Conservation (phyloP, 2,797 vertebrate species). For the Sebastes goodei region DNA sequence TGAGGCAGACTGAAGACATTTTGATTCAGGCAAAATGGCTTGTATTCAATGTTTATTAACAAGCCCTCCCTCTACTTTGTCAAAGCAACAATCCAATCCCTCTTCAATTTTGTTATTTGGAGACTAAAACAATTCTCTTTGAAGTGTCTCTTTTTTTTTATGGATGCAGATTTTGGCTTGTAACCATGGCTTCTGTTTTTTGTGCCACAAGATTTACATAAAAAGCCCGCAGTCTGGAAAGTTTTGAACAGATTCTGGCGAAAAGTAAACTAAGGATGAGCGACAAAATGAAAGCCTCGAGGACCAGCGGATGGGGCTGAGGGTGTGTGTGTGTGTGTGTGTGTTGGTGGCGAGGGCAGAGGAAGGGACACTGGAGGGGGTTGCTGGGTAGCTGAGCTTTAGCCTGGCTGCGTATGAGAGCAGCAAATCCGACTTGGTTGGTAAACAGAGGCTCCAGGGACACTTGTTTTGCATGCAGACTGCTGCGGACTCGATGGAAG, state of each 20-base stretch:
- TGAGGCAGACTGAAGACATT: conserved; percentile 23
- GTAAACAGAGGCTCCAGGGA: conserved; percentile 87
- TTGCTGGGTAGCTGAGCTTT: conserved; percentile 81
- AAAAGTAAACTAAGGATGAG: conserved; percentile 81
- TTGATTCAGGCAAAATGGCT: conserved; percentile 26
- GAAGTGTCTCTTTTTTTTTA: conserved; percentile 74
- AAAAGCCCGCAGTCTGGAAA: conserved; percentile 81
- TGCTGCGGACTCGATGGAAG: conserved; percentile 74
- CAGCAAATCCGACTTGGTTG: conserved; percentile 85
- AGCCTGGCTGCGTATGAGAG: conserved; percentile 81
- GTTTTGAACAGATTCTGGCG: conserved; percentile 82
- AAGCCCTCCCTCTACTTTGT: conserved; percentile 68
- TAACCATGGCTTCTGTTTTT: conserved; percentile 74
- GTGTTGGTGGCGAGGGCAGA: conserved; percentile 49
- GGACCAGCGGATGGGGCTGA: conserved; percentile 57
- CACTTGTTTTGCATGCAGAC: conserved; percentile 77
- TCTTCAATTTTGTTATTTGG: conserved; percentile 73
- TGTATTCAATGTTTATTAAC: conserved; percentile 72
- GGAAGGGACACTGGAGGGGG: conserved; percentile 58
- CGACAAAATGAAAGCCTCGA: conserved; percentile 82
- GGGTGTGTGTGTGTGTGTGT: conserved; percentile 28
- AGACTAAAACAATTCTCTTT: conserved; percentile 83
- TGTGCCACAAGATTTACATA: conserved; percentile 84
- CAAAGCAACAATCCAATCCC: conserved; percentile 70
- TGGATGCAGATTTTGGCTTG: conserved; percentile 77